Evolutionary conservation across 2,888 invertebrate species (phyloP), one percentile per base, ranked within the genome.

Genomic region (Punctoribates punctum): DNA sequence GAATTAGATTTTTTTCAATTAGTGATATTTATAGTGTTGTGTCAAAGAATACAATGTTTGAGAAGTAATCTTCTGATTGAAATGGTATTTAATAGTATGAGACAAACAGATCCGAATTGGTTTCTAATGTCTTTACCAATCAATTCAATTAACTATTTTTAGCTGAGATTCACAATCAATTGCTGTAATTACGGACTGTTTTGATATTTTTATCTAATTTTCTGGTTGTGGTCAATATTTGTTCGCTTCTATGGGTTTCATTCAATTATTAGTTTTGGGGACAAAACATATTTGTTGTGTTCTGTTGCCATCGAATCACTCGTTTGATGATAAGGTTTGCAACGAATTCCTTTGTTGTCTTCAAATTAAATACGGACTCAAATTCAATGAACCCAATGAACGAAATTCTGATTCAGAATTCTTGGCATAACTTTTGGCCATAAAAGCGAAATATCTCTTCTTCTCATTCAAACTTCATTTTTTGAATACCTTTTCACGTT

Each of bases 181-280:
- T 51, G 51, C 0, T 51, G 51, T 51, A 51, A 51, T 51, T 51
- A 51, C n/a, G 9, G 20, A 51, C 2, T 51, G 51, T 51, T 51
- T 51, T n/a, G 51, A 51, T 51, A 51, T 51, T 51, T n/a, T n/a
- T 20, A 51, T 51, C 51, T 51, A 51, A 51, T n/a, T 51, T 51
- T 51, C 20, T 20, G 51, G 51, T 51, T 42, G 42, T 42, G 42
- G 42, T 42, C 42, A 51, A 51, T 51, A 51, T 20, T 20, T 51
- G 51, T 51, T n/a, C n/a, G n/a, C n/a, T 51, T n/a, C 51, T 51
- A 20, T n/a, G 51, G 9, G 9, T 51, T 51, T n/a, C 20, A 20
- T 51, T 20, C 2, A 20, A 20, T n/a, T 20, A 20, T 51, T n/a
- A n/a, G 20, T 51, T 51, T 51, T 51, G 51, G 5, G 51, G 9